These are phyloP conservation scores for Castor canadensis DNA, from an alignment of 2,113 vertebrate species.

Conservation along the genomic window DNA sequence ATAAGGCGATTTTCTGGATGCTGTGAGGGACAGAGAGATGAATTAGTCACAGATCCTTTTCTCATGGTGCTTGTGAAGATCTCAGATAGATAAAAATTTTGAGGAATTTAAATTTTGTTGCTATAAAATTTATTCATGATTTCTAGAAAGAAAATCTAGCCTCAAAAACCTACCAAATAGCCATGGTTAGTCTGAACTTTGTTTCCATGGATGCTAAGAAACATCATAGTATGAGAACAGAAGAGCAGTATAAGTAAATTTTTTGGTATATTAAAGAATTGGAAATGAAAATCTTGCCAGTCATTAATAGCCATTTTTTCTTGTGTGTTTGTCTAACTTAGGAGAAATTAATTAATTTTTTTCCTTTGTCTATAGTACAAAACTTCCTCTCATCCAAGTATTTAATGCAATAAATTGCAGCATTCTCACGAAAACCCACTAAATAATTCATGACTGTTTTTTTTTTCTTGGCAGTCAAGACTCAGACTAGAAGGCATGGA, in stretches of 20 bases:
- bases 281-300: slow-evolving; percentile 24
- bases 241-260: neutral
- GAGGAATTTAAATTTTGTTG: slow-evolving; percentile 34
- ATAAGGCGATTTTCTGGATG: neutral
- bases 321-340: neutral
- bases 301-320: neutral
- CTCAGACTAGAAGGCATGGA: slow-evolving; percentile 54
- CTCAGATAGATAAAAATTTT: neutral
- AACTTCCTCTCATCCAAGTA: slow-evolving; percentile 35
- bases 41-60: slow-evolving; percentile 27
- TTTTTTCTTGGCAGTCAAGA: slow-evolving; percentile 30
- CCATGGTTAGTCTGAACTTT: neutral
- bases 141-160: slow-evolving; percentile 17
- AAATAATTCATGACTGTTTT: neutral
- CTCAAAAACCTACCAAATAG: neutral
- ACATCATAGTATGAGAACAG: neutral
- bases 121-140: slow-evolving; percentile 9
- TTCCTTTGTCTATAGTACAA: slow-evolving; percentile 1
- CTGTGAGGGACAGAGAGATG: neutral
- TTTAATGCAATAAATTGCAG: neutral
- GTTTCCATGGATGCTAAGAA: slow-evolving; percentile 2
- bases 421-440: neutral
- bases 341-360: slow-evolving; percentile 12
- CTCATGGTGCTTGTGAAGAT: neutral
- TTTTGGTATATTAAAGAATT: neutral